Percentiles rank a stretch among this genome's conserved stretches.
Conservation (phyloP, 2,888 invertebrate species). For the Agrenia bidenticulata region DNA sequence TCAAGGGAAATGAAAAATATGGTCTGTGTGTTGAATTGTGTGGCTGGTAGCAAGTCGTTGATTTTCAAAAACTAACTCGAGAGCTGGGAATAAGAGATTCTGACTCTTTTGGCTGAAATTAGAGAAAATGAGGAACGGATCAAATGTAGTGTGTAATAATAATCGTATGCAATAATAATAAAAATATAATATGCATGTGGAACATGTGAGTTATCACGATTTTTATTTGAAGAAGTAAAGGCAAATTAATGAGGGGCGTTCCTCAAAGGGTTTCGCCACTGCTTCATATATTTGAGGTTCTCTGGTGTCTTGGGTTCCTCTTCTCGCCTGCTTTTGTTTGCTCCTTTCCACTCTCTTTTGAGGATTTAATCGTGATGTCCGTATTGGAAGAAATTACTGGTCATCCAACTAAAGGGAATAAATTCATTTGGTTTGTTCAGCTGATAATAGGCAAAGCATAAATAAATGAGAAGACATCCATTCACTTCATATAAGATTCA, state of each 20-base stretch:
- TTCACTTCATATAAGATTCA: no score
- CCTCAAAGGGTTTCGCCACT: constrained; percentile 6
- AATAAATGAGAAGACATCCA: no score
- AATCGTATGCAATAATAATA: neutral
- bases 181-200: constrained; percentile 20
- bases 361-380: constrained; percentile 43
- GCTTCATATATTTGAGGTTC: no score
- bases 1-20: no score
- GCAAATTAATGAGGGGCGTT: constrained; percentile 51
- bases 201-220: constrained; percentile 46
- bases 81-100: constrained; percentile 10
- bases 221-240: constrained; percentile 41
- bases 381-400: constrained; percentile 46
- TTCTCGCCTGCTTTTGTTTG: constrained; percentile 33
- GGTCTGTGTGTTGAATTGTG: no score
- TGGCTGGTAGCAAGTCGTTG: no score
- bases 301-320: no score
- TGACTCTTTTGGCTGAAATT: constrained; percentile 18
- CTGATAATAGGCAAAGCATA: neutral
- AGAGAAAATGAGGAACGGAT: constrained; percentile 16
- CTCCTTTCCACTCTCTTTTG: constrained; percentile 36
- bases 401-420: constrained; percentile 3
- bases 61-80: no score
- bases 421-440: neutral
- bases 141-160: neutral